These are phyloP conservation scores for Gallirallus australis DNA, from an alignment of 2,797 vertebrate species.

Conservation along the genomic window DNA sequence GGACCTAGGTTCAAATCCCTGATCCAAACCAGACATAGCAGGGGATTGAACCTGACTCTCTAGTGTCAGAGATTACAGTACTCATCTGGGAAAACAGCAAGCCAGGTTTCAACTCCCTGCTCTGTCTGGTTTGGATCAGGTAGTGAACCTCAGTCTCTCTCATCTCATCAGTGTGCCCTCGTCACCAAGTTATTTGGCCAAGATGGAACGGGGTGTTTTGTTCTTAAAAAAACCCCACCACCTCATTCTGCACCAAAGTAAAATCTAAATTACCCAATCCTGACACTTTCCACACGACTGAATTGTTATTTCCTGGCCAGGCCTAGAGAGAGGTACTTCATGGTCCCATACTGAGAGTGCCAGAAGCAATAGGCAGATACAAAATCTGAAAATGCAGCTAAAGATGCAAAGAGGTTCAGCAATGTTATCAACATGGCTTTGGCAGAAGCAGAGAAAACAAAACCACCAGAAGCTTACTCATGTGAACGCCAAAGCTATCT, in stretches of 20 bases:
- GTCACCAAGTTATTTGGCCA: neutral
- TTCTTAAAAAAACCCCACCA: neutral
- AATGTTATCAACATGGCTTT: conserved; percentile 2
- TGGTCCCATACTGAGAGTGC: neutral
- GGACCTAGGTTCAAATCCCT: conserved; percentile 18
- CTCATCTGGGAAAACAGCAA: conserved; percentile 19
- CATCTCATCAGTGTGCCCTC: neutral
- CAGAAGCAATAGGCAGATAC: conserved; percentile 12
- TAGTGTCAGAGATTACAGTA: conserved; percentile 57
- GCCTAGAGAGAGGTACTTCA: neutral
- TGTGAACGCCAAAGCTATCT: neutral
- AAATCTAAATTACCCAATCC: conserved; percentile 5
- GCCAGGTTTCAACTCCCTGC: conserved; percentile 42
- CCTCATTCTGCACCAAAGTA: neutral
- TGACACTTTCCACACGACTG: conserved; percentile 5
- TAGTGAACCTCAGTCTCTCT: neutral
- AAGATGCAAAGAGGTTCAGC: conserved; percentile 1
- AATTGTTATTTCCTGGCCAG: conserved; percentile 20
- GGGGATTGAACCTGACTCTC: conserved; percentile 37
- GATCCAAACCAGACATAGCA: conserved; percentile 60
- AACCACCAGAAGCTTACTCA: neutral
- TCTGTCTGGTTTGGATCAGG: conserved; percentile 56
- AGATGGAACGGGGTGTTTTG: neutral
- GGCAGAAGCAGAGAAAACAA: conserved; percentile 3
- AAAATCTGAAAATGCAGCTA: conserved; percentile 1